Evolutionary conservation across 2,888 invertebrate genomes (phyloP), one percentile per base, ranked within the genome.

Genomic region (Dione vanillae): DNA sequence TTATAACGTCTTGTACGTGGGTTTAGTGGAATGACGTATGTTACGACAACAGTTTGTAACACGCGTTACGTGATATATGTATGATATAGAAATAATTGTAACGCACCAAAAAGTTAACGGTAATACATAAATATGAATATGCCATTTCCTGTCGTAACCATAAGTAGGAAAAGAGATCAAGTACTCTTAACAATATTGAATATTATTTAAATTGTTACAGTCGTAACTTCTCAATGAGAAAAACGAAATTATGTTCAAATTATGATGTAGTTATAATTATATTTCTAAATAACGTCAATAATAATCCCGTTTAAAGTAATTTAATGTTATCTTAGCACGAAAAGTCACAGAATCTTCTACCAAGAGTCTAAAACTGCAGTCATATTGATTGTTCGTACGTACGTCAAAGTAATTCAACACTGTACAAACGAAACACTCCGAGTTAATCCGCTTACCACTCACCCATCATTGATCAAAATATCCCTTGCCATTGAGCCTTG

Each of bases 371-470:
- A 19, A 64, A 64, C 49, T 49, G 64, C 37, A 37, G 49, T 37
- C 64, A 64, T 64, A 64, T 64, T 49, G 49, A 19, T 49, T 49
- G 37, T 40, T 35, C 64, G 37, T 40, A 47, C 64, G 37, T 19
- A 40, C 27, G 45, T 61, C 61, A 45, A 61, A 61, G 43, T 45
- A 61, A 61, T 61, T 61, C 45, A 43, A 61, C 45, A 14, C 27
- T 27, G 61, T 9, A 27, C 62, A 35, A 62, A 49, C 43, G 59
- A 43, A 20, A 80, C 78, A 72, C 59, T 78, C 77, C 72, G 75
- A 75, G 77, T 73, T 87, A 87, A 88, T 86, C 86, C 79, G 85
- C 85, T 88, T 87, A 86, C 78, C 73, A 80, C 80, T 81, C 81
- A 80, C 79, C 81, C 77, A 78, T 82, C 83, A 81, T 82, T 80